A percentile compares a stretch with the other conserved stretches of the same genome.
phyloP scores from a whole-genome alignment of 2,113 vertebrate genomes.

The Okapia johnstoni region DNA sequence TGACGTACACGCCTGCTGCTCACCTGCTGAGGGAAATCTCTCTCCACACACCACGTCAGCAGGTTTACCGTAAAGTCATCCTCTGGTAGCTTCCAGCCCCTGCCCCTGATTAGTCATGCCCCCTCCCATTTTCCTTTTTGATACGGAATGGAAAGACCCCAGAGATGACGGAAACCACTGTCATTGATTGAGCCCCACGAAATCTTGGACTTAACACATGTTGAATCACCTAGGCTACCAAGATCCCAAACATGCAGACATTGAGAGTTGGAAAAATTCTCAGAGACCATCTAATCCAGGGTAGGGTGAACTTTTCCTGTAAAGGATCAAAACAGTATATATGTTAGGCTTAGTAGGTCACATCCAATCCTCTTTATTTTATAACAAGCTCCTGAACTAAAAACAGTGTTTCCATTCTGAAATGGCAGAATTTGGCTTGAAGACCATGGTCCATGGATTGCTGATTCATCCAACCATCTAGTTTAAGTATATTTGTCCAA shows the following conservation, averaged over 20 bases:
- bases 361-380: neutral
- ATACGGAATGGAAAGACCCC: neutral
- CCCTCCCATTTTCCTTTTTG: neutral
- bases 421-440: neutral
- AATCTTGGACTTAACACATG: neutral
- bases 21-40: constrained; percentile 1
- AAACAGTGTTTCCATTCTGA: neutral
- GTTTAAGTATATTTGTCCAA: neutral
- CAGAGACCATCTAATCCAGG: neutral
- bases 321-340: neutral
- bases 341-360: neutral
- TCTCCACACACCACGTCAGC: neutral
- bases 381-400: neutral
- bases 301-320: neutral
- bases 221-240: neutral
- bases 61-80: neutral
- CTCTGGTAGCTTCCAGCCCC: neutral
- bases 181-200: neutral
- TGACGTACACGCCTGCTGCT: neutral
- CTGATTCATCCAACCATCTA: neutral
- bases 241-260: neutral
- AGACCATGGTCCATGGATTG: neutral
- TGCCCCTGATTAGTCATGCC: neutral
- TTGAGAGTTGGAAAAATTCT: neutral
- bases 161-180: neutral